Conservation (phyloP, 2,888 invertebrate genomes). For the Drosophila prolongata region DNA sequence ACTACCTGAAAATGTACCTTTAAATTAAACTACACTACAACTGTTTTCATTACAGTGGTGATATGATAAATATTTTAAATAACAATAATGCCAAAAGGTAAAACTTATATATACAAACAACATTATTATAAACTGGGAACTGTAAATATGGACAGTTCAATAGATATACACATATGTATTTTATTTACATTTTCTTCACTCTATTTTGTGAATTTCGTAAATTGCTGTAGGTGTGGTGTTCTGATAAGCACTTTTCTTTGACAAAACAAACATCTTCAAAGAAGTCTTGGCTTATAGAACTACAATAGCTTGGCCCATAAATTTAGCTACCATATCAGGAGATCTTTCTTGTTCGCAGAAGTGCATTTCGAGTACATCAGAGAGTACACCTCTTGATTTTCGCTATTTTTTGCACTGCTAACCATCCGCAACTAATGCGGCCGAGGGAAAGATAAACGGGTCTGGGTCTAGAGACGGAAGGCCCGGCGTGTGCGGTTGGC, state of each 20-base stretch:
- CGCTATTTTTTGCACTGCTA: constrained; percentile 51
- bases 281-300: constrained; percentile 8
- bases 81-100: no score
- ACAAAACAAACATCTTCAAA: background rate
- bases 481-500: constrained; percentile 74
- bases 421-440: constrained; percentile 68
- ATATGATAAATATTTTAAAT: no score
- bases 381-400: constrained; percentile 32
- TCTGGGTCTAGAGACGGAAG: constrained; percentile 1
- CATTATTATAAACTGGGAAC: no score
- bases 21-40: no score
- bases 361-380: constrained; percentile 30
- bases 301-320: constrained; percentile 27
- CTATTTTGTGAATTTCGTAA: background rate
- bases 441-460: constrained; percentile 15
- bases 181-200: background rate
- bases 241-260: background rate
- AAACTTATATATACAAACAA: no score
- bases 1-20: background rate
- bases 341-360: constrained; percentile 20
- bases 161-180: background rate
- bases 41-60: no score
- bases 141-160: no score
- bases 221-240: background rate
- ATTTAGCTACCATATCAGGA: constrained; percentile 44